A percentile compares a stretch with the other conserved stretches of the same genome.
These are phyloP conservation scores for Coluber constrictor DNA, from an alignment of 2,797 vertebrate genomes.

Conservation along the genomic window DNA sequence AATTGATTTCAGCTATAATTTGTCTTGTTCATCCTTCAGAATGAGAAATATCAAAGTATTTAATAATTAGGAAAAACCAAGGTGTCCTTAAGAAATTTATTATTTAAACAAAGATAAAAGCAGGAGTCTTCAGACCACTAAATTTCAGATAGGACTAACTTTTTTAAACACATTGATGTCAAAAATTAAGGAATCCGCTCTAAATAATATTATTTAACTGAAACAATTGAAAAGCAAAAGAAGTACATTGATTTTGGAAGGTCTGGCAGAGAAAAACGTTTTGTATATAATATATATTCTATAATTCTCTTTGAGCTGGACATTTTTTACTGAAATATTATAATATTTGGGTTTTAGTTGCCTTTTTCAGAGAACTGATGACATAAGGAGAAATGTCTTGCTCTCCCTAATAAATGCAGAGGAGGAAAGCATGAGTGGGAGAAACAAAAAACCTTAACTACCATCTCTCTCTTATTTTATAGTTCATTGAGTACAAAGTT, in stretches of 20 bases:
- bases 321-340: not conserved
- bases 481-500: not conserved
- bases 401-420: not conserved
- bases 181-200: not conserved
- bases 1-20: not conserved
- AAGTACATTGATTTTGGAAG: not conserved
- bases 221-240: not conserved
- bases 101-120: not conserved
- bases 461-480: not conserved
- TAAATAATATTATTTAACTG: not conserved
- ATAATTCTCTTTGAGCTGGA: not conserved
- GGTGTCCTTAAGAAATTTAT: not conserved
- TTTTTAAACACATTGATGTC: not conserved
- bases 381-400: not conserved
- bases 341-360: not conserved
- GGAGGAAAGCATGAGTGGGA: not conserved
- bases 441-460: not conserved
- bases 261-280: not conserved
- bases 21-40: not conserved
- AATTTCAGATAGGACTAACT: not conserved
- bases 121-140: not conserved
- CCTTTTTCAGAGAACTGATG: not conserved
- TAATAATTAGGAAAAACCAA: not conserved
- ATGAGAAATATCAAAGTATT: not conserved
- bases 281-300: not conserved